A percentile compares a stretch with the other conserved stretches of the same genome.
phyloP scores from a whole-genome alignment of 2,113 vertebrate species.

The Protobothrops flavoviridis region DNA sequence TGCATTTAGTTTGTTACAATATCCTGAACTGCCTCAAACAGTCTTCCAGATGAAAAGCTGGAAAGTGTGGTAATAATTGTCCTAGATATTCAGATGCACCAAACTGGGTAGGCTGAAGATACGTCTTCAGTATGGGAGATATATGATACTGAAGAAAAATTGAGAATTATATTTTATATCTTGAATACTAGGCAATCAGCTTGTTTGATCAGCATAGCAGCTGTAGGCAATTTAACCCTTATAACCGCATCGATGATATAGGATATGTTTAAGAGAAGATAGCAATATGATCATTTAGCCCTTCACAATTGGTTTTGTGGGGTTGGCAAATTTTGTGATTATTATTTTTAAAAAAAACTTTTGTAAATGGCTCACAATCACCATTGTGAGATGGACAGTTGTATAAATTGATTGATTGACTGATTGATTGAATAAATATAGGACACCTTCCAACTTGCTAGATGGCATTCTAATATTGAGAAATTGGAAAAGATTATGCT shows the following conservation, averaged over 20 bases:
- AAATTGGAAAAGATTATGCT: neutral
- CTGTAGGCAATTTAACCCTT: neutral
- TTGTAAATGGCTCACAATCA: neutral
- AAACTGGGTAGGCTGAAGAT: neutral
- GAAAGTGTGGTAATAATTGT: neutral
- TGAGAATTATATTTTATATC: neutral
- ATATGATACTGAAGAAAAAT: neutral
- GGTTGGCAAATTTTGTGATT: neutral
- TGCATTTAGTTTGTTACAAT: neutral
- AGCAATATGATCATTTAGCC: neutral
- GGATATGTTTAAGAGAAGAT: neutral
- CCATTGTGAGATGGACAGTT: neutral
- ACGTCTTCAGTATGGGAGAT: neutral
- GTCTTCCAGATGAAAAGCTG: neutral
- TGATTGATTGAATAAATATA: neutral
- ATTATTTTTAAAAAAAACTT: neutral
- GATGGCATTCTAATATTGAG: neutral
- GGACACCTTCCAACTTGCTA: neutral
- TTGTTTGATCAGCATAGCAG: neutral
- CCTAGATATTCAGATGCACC: neutral
- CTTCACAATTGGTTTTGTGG: neutral
- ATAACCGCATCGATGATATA: neutral
- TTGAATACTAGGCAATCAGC: neutral
- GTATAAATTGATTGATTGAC: neutral
- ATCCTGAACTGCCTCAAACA: neutral